Evolutionary conservation across 2,888 invertebrate species (phyloP).

Genomic region (Xanthorhoe spadicearia): DNA sequence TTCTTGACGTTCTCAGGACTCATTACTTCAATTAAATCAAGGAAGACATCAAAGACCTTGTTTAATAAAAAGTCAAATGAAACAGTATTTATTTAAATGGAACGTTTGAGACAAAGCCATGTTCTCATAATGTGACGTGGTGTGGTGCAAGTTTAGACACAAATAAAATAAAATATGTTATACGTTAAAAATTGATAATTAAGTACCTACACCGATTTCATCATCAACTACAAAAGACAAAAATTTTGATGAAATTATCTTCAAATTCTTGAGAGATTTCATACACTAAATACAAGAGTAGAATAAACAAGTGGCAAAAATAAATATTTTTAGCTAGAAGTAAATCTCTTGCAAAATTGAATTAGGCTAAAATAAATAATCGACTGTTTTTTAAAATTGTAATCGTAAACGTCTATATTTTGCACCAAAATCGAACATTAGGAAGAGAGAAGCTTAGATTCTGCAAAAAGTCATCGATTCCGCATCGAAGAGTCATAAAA

Average conservation of each 20-base stretch:
- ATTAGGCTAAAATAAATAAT: too few relatives aligned
- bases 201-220: too few relatives aligned
- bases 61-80: neutral
- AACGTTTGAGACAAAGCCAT: neutral
- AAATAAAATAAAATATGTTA: neutral
- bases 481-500: constrained; percentile 65
- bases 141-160: neutral
- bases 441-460: constrained; percentile 48
- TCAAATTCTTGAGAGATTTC: too few relatives aligned
- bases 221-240: too few relatives aligned
- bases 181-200: too few relatives aligned
- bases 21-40: neutral
- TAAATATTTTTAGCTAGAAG: too few relatives aligned
- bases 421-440: constrained; percentile 26
- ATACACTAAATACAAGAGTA: too few relatives aligned
- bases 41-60: neutral
- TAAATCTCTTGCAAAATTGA: too few relatives aligned
- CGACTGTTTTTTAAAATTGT: neutral
- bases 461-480: constrained; percentile 71
- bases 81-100: neutral
- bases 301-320: too few relatives aligned
- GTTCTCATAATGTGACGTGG: neutral
- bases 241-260: too few relatives aligned
- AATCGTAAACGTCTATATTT: constrained; percentile 3
- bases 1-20: too few relatives aligned